Base-by-base conservation (phyloP, 2,888 invertebrate genomes). In the Microctonus aethiopoides region DNA sequence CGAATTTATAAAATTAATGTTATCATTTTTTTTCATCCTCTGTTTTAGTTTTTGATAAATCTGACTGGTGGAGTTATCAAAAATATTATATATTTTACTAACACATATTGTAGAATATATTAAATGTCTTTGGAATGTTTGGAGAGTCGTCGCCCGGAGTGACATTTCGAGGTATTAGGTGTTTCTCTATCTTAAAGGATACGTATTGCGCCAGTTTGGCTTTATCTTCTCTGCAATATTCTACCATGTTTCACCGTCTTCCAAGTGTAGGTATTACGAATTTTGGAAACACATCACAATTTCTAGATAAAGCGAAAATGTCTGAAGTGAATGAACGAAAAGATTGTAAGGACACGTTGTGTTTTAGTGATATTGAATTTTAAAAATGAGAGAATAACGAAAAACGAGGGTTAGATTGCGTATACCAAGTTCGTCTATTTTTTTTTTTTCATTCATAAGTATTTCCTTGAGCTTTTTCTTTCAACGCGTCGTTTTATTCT, bases 331-430 rank as follows among this genome's bases (percentile, higher is more conserved):
- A 7, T 16, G 39, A 5, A n/a, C 16, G 46, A 41, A 41, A 41
- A 41, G n/a, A 13, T 16, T n/a, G n/a, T 16, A 13, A 39, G 20
- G 56, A 41, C 56, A 77, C 52, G 61, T 78, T n/a, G 77, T 81
- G 81, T 81, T 82, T 77, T 76, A 73, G 70, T 73, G 78, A 81
- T 82, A 82, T 82, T 82, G 82, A 81, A 82, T 82, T 80, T 78
- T 75, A 76, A 80, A 73, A 67, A 11, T 51, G 51, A 34, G 11
- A 60, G 29, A 32, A 57, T 29, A 41, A 46, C 22, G 24, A 62
- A 62, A 46, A 46, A 62, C 13, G 32, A 16, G 29, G 5, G 20
- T 36, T 16, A 60, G 39, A 60, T 46, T 32, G 29, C 13, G 60
- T 56, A 41, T 39, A 70, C 57, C 29, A 7, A 7, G 7, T 16